Conservation (phyloP, 2,888 invertebrate species). For the Herminia tarsipennalis region DNA sequence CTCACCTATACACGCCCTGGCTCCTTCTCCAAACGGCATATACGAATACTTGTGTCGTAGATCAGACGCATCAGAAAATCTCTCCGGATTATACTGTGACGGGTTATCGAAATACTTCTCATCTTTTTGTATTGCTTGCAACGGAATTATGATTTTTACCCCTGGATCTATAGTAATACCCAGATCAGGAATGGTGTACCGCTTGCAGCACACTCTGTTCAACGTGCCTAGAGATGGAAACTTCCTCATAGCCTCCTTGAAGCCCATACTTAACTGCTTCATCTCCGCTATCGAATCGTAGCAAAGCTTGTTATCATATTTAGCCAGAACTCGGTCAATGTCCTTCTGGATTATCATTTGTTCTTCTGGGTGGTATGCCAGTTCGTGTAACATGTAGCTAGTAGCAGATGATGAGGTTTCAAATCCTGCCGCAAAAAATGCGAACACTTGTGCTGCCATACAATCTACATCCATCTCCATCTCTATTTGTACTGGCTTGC, state of each 20-base stretch:
- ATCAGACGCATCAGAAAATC: conserved; percentile 48
- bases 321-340: conserved; percentile 62
- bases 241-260: conserved; percentile 64
- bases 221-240: conserved; percentile 62
- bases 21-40: conserved; percentile 67
- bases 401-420: conserved; percentile 76
- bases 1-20: conserved; percentile 68
- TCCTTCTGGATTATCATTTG: conserved; percentile 66
- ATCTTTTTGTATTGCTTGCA: conserved; percentile 66
- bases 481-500: conserved; percentile 52
- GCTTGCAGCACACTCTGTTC: conserved; percentile 56
- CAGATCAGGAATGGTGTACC: conserved; percentile 54
- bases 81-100: conserved; percentile 55
- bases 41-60: conserved; percentile 51
- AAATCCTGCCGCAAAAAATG: conserved; percentile 75
- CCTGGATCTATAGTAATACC: conserved; percentile 61
- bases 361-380: conserved; percentile 68
- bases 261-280: conserved; percentile 54
- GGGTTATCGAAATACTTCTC: conserved; percentile 64
- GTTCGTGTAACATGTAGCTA: conserved; percentile 64
- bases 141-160: conserved; percentile 62
- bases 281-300: conserved; percentile 66
- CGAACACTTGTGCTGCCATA: conserved; percentile 63
- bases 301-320: conserved; percentile 60
- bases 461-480: conserved; percentile 55